Evolutionary conservation across 1,140 invertebrate genomes (phyloP), one percentile per base, ranked within the genome.

Genomic region (Drosophila sproati): DNA sequence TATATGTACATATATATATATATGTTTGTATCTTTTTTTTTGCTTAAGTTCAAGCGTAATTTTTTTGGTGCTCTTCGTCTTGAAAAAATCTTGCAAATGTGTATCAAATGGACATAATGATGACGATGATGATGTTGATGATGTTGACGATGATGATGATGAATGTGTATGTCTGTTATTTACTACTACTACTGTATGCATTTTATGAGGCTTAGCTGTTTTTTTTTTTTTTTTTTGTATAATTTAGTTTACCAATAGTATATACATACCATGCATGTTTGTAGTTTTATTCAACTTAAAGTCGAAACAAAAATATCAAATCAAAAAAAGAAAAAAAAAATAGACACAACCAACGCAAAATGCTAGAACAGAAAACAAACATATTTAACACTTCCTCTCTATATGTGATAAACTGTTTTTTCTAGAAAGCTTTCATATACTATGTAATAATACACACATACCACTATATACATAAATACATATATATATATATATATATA

Each of bases 361-460:
- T 61, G n/a, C 35, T 37, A 69, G 56, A 55, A 73, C 56, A 48
- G 60, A 72, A 55, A 45, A 37, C 73, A 72, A 81, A 90, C 85
- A 89, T 85, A 88, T 88, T 83, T 83, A 73, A 89, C 86, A 89
- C 86, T 88, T 89, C 86, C 85, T 89, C 83, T 77, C 71, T 85
- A 86, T 90, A 85, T 89, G 85, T 90, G 86, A 89, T 88, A 88
- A 90, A 89, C 86, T 74, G 77, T 78, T 86, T 89, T 89, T 89
- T 89, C 78, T 89, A 89, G 80, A 89, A 90, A 89, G 85, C 85
- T 89, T 89, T 89, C 85, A 81, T 76, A 81, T 71, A 77, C 47
- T 61, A 73, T 83, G 52, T 79, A 76, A 64, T 55, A 63, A 62
- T 79, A 74, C 55, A 67, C 57, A 77, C 32, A 34, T 39, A 72